Percentiles rank a stretch among this genome's conserved stretches.
phyloP scores from a whole-genome alignment of 2,888 invertebrate species.

The Drosophila aldrichi region DNA sequence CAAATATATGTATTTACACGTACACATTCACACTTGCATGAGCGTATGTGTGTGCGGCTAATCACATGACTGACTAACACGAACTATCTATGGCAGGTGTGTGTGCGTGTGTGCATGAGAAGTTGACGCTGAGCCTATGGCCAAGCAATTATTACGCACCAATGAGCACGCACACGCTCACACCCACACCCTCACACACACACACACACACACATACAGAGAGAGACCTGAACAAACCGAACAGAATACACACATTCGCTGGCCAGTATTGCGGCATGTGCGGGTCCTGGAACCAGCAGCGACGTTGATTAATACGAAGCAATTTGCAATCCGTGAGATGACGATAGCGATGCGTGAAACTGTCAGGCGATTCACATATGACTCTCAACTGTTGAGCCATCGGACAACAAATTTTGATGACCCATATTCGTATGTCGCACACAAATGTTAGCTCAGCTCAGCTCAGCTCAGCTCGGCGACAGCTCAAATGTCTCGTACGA shows the following conservation, averaged over 20 bases:
- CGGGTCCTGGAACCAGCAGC: conserved; percentile 34
- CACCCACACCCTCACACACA: conserved; percentile 6
- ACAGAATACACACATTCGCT: conserved; percentile 58
- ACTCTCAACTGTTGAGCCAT: conserved; percentile 54
- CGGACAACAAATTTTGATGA: conserved; percentile 43
- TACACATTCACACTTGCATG: conserved; percentile 15
- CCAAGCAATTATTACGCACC: conserved; percentile 77
- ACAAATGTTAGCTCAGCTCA: conserved; percentile 38
- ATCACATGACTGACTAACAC: conserved; percentile 70
- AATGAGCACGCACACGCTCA: conserved; percentile 40
- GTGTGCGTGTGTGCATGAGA: conserved; percentile 16
- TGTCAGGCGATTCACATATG: conserved; percentile 58
- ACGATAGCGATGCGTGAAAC: conserved; percentile 62
- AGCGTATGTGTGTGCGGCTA: conserved; percentile 52
- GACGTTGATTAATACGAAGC: conserved; percentile 73
- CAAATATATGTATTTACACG: conserved; percentile 33
- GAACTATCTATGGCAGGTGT: conserved; percentile 53
- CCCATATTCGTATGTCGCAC: conserved; percentile 39
- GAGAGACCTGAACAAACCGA: conserved; percentile 34
- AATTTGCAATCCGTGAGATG: conserved; percentile 47
- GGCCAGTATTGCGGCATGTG: conserved; percentile 52
- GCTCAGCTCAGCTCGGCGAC: not conserved
- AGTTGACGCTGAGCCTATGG: conserved; percentile 62
- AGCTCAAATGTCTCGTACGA: conserved; percentile 16
- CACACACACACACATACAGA: conserved; percentile 1